Percentiles rank a stretch among this genome's conserved stretches.
These are phyloP conservation scores for Andinoacara biseriatus DNA, from an alignment of 2,113 vertebrate genomes.

Conservation along the genomic window DNA sequence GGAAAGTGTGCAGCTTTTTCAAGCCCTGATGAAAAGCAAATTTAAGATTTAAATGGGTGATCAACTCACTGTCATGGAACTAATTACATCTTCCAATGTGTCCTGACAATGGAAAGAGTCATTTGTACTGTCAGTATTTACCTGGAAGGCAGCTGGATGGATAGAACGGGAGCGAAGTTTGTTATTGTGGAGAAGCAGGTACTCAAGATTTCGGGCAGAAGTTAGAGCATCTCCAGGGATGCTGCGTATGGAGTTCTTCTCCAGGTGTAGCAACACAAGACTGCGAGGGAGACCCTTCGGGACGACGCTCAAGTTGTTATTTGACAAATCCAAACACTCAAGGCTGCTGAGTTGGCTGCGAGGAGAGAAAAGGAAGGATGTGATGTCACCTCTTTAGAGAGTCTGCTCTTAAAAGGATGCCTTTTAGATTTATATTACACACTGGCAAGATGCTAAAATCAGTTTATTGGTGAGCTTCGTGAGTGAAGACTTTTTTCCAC, in stretches of 20 bases:
- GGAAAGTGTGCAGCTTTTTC: conserved; percentile 95
- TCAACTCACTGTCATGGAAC: not conserved
- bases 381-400: not conserved
- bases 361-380: conserved; percentile 10
- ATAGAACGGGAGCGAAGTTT: conserved; percentile 89
- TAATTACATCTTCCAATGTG: not conserved
- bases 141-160: conserved; percentile 88
- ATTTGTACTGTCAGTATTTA: conserved; percentile 7
- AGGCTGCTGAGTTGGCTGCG: conserved; percentile 90
- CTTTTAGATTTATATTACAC: not conserved
- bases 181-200: conserved; percentile 97
- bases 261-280: conserved; percentile 93
- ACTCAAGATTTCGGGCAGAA: conserved; percentile 91
- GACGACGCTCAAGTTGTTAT: conserved; percentile 92
- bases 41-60: not conserved
- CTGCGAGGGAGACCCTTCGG: conserved; percentile 91
- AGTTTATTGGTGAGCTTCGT: not conserved
- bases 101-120: not conserved
- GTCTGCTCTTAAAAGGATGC: not conserved
- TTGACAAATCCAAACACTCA: conserved; percentile 96
- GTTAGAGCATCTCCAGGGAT: conserved; percentile 86
- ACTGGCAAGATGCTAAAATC: not conserved
- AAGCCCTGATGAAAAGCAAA: conserved; percentile 77
- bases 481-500: conserved; percentile 67
- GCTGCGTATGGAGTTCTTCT: conserved; percentile 91